Conservation (phyloP, 1,140 invertebrate genomes). For the Vanessa atalanta region DNA sequence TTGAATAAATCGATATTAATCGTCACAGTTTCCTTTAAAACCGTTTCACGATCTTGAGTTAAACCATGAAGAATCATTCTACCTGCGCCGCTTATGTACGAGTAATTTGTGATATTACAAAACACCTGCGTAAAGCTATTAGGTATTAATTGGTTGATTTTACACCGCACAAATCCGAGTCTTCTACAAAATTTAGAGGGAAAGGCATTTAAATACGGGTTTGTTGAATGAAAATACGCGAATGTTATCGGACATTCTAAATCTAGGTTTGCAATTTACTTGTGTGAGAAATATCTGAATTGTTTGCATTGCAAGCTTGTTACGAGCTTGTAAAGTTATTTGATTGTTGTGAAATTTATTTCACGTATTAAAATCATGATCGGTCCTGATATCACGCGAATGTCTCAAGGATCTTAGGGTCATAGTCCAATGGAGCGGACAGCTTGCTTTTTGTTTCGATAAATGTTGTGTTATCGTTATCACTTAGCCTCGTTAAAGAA, state of each 20-base stretch:
- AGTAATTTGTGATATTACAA: conserved; percentile 51
- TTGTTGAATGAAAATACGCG: conserved; percentile 33
- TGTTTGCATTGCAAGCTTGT: conserved; percentile 28
- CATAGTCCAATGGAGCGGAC: conserved; percentile 35
- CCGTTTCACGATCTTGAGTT: conserved; percentile 56
- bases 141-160: conserved; percentile 54
- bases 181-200: conserved; percentile 5
- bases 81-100: conserved; percentile 42
- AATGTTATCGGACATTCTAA: conserved; percentile 38
- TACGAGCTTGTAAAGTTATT: conserved; percentile 20
- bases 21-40: conserved; percentile 69
- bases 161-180: conserved; percentile 45
- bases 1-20: conserved; percentile 70
- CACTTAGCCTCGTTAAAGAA: not conserved
- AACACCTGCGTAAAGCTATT: conserved; percentile 50
- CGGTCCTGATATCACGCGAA: conserved; percentile 37
- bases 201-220: conserved; percentile 20
- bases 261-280: conserved; percentile 33
- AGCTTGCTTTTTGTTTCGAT: conserved; percentile 17
- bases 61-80: conserved; percentile 49
- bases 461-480: not conserved
- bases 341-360: conserved; percentile 42
- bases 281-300: conserved; percentile 35
- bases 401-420: conserved; percentile 38
- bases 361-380: conserved; percentile 40